Conservation (phyloP, 2,888 invertebrate genomes). For the Agonopterix alstromeriana region DNA sequence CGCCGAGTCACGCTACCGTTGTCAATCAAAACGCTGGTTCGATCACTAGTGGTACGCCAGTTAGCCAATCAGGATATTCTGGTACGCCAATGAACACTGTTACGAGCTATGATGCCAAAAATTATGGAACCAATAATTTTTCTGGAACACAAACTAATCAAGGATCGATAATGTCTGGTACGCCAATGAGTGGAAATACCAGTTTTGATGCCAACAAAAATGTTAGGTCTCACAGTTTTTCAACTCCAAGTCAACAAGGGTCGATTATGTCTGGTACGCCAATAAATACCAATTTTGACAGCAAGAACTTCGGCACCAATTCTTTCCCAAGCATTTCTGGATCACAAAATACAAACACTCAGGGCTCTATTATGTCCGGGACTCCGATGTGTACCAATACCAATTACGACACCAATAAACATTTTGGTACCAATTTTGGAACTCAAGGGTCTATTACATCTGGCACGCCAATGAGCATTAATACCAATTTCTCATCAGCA, state of each 20-base stretch:
- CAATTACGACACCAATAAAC: not conserved
- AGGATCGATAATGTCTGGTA: conserved; percentile 20
- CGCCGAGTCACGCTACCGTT: conserved; percentile 25
- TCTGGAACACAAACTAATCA: conserved; percentile 28
- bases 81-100: conserved; percentile 22
- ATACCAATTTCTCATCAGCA: conserved; percentile 14
- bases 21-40: conserved; percentile 11
- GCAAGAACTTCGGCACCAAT: not conserved
- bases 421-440: conserved; percentile 7
- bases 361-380: conserved; percentile 27
- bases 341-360: conserved; percentile 6
- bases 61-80: conserved; percentile 16
- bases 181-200: conserved; percentile 13
- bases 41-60: conserved; percentile 16
- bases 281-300: conserved; percentile 10
- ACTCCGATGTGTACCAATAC: conserved; percentile 18
- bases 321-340: not conserved
- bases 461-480: conserved; percentile 22
- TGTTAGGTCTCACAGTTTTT: conserved; percentile 1
- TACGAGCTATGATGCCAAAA: not conserved
- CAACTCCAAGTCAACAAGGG: conserved; percentile 1
- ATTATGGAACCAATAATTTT: conserved; percentile 8
- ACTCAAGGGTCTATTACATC: conserved; percentile 15
- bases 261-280: conserved; percentile 18
- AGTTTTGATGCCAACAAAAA: conserved; percentile 2